phyloP scores from a whole-genome alignment of 2,888 invertebrate genomes.

The Netelia inedita region DNA sequence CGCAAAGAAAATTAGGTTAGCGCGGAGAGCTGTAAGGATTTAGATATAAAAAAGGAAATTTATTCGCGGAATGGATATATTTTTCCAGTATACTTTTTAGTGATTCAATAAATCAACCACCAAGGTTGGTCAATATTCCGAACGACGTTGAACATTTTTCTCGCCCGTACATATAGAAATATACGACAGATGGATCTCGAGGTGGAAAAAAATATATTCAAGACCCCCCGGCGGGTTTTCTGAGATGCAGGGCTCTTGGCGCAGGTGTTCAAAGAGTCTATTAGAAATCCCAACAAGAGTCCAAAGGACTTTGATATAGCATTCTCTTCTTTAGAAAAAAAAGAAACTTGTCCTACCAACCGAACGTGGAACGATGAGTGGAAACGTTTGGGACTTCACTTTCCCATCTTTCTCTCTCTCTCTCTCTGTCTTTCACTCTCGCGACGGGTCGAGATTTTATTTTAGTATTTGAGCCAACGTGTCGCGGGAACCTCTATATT shows the following conservation, averaged over 20 bases:
- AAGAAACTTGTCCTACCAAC: conserved; percentile 35
- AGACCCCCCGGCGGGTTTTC: conserved; percentile 19
- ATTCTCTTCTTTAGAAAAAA: neutral
- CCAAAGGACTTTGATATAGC: neutral
- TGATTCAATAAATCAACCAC: neutral
- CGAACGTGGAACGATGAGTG: neutral
- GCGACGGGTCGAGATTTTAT: conserved; percentile 17
- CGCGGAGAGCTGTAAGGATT: too few species aligned
- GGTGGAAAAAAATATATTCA: neutral
- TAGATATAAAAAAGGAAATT: too few species aligned
- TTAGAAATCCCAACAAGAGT: conserved; percentile 48
- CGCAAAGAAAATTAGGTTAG: too few species aligned
- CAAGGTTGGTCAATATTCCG: conserved; percentile 16
- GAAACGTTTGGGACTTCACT: conserved; percentile 13
- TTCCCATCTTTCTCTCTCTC: conserved; percentile 15
- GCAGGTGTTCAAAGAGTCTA: conserved; percentile 46
- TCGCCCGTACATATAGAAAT: neutral
- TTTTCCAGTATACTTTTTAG: too few species aligned
- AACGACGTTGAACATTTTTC: neutral
- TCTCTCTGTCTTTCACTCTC: too few species aligned
- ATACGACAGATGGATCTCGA: neutral
- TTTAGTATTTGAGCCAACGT: conserved; percentile 42
- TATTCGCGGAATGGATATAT: too few species aligned
- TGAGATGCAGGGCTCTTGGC: conserved; percentile 1
- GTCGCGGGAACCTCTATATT: conserved; percentile 3